These are phyloP conservation scores for Ptychoptera albimana DNA, from an alignment of 2,888 invertebrate genomes.

Conservation along the genomic window DNA sequence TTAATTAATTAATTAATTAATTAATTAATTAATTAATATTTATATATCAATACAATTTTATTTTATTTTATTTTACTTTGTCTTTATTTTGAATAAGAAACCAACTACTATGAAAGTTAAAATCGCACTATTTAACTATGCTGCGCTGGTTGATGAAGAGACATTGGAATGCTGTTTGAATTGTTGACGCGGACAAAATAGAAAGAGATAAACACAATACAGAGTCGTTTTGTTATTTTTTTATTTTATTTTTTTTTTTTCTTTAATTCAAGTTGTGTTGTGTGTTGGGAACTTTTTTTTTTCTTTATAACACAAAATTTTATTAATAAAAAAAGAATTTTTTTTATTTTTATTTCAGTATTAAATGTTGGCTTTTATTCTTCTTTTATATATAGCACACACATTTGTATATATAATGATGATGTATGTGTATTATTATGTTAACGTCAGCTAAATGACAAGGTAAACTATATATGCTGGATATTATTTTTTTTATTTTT, in stretches of 20 bases:
- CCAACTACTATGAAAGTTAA: conserved; percentile 3
- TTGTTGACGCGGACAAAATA: not conserved
- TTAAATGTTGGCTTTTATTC: too few relatives aligned
- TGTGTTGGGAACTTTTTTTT: not conserved
- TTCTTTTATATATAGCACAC: too few relatives aligned
- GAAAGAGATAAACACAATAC: not conserved
- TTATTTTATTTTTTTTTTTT: not conserved
- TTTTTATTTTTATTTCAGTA: too few relatives aligned
- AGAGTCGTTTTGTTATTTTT: not conserved
- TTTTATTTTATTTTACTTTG: not conserved
- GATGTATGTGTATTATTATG: too few relatives aligned
- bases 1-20: not conserved
- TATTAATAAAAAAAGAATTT: too few relatives aligned
- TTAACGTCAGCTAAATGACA: too few relatives aligned
- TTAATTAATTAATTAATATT: not conserved
- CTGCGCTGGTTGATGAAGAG: conserved; percentile 1
- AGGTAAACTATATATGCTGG: too few relatives aligned
- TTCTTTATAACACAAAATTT: too few relatives aligned
- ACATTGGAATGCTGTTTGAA: conserved; percentile 4
- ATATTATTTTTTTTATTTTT: too few relatives aligned
- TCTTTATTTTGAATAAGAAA: not conserved
- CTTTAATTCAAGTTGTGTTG: not conserved
- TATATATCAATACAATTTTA: too few relatives aligned
- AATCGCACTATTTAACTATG: conserved; percentile 6
- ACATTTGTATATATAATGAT: too few relatives aligned